These are phyloP conservation scores for Epirrhoe alternata DNA, from an alignment of 2,888 invertebrate genomes.

Conservation along the genomic window DNA sequence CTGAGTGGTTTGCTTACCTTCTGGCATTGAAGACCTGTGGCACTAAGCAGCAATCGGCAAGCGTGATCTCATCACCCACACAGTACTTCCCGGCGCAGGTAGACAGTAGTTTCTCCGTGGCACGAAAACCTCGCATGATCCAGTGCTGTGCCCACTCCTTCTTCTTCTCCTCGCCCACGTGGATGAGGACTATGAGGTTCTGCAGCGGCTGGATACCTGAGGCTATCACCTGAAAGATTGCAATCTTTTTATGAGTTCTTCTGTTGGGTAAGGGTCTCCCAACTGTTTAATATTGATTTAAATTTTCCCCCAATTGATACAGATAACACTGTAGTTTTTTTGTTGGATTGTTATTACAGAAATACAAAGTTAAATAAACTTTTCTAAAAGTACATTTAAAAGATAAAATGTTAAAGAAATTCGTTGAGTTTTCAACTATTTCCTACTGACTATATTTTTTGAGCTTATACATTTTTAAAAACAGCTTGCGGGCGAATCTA, in stretches of 20 bases:
- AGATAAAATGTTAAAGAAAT: too few relatives aligned
- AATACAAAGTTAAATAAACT: too few relatives aligned
- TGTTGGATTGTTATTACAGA: too few relatives aligned
- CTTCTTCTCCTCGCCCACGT: constrained; percentile 95
- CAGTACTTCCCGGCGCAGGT: constrained; percentile 95
- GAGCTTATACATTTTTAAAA: too few relatives aligned
- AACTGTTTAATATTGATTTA: too few relatives aligned
- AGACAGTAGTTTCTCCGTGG: constrained; percentile 94
- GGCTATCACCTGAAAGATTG: constrained; percentile 87
- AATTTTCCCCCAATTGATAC: too few relatives aligned
- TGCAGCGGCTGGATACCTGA: constrained; percentile 98
- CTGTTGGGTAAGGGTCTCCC: too few relatives aligned
- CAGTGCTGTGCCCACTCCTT: constrained; percentile 97
- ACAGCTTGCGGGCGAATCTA: too few relatives aligned
- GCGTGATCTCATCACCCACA: constrained; percentile 96
- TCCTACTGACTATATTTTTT: too few relatives aligned
- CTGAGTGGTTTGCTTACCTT: constrained; percentile 81
- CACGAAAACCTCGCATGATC: constrained; percentile 95
- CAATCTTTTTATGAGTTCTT: neutral
- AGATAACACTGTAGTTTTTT: too few relatives aligned
- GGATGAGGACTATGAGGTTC: constrained; percentile 94
- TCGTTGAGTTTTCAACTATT: too few relatives aligned
- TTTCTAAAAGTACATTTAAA: too few relatives aligned
- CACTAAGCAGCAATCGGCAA: constrained; percentile 97
- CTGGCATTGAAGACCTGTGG: constrained; percentile 98